Conservation (phyloP, 2,113 vertebrate species). For the Saccopteryx bilineata region DNA sequence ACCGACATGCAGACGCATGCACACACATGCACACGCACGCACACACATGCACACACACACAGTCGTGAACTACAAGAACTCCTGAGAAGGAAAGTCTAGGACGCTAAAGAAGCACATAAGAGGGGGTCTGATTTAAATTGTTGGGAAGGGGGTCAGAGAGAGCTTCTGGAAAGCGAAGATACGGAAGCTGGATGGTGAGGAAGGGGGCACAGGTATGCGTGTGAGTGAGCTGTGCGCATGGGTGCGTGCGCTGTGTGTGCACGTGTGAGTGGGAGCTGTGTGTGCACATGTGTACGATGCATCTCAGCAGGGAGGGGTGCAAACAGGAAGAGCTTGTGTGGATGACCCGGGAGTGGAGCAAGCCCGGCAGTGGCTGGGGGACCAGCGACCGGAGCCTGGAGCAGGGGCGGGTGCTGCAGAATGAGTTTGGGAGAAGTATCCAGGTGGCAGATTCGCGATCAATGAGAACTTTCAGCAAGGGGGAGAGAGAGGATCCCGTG, state of each 20-base stretch:
- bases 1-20: rapidly evolving
- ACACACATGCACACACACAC: rapidly evolving
- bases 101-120: rapidly evolving
- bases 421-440: too few species aligned
- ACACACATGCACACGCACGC: rapidly evolving
- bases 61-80: too few species aligned
- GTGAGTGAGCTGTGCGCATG: not conserved
- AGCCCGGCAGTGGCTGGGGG: not conserved
- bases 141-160: not conserved
- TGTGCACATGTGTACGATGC: not conserved
- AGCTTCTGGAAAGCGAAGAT: rapidly evolving
- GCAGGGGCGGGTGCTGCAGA: not conserved
- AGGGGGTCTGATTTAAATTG: not conserved
- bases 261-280: not conserved
- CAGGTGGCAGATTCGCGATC: not conserved
- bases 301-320: not conserved
- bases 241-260: not conserved
- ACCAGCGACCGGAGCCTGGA: too few species aligned
- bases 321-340: not conserved
- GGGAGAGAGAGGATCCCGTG: not conserved
- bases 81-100: not conserved
- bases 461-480: not conserved
- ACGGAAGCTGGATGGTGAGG: not conserved
- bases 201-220: not conserved
- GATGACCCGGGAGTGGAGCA: rapidly evolving